These are phyloP conservation scores for Periphyllus acericola DNA, from an alignment of 2,888 invertebrate genomes.

Conservation along the genomic window DNA sequence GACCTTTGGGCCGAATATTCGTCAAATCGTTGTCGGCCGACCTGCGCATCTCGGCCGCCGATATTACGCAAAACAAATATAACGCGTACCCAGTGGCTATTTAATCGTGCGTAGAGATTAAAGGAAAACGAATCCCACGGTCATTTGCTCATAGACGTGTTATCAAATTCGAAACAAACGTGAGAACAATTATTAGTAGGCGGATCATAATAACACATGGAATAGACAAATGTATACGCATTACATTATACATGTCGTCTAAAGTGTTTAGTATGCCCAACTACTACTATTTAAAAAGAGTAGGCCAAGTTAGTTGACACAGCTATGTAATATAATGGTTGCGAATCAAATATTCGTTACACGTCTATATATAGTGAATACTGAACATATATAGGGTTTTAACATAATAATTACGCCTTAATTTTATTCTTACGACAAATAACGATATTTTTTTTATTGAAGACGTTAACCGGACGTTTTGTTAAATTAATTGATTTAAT, in stretches of 20 bases:
- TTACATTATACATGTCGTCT: neutral
- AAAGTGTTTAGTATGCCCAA: neutral
- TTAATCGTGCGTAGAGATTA: constrained; percentile 38
- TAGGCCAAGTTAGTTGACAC: neutral
- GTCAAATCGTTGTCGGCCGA: constrained; percentile 34
- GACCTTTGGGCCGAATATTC: constrained; percentile 41
- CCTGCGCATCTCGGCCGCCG: neutral
- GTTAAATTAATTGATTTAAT: too few relatives aligned
- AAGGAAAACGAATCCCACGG: constrained; percentile 51
- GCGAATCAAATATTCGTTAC: neutral
- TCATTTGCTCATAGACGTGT: constrained; percentile 18
- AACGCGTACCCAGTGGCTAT: constrained; percentile 27
- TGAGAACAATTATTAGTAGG: neutral
- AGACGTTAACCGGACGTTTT: neutral
- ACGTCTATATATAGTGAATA: neutral
- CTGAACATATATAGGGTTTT: neutral
- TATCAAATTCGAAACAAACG: constrained; percentile 27
- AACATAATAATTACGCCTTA: neutral
- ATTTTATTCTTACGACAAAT: neutral
- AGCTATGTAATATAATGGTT: neutral
- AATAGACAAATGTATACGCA: neutral
- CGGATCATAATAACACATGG: neutral
- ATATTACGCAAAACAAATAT: constrained; percentile 43
- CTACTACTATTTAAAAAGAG: neutral
- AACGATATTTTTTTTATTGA: neutral